These are phyloP conservation scores for Girardinus metallicus DNA, from an alignment of 2,797 vertebrate species.

Conservation along the genomic window DNA sequence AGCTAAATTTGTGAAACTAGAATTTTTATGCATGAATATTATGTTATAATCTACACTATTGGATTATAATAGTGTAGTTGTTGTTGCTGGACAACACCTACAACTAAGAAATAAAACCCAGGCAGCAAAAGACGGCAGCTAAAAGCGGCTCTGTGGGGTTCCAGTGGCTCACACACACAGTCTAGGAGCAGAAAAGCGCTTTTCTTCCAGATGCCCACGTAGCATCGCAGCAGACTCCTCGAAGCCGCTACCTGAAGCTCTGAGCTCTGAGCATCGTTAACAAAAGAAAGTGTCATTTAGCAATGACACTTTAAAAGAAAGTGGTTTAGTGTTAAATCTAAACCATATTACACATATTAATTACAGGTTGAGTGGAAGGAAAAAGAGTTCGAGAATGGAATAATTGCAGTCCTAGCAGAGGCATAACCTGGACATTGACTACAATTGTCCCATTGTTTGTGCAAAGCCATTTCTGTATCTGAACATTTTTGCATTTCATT, in stretches of 20 bases:
- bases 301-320: neutral
- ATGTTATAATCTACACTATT: neutral
- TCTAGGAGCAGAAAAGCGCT: constrained; percentile 72
- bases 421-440: neutral
- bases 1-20: neutral
- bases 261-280: constrained; percentile 7
- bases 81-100: too few species aligned
- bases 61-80: too few species aligned
- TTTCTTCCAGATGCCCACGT: constrained; percentile 80
- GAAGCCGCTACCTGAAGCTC: constrained; percentile 61
- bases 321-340: neutral
- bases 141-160: constrained; percentile 16
- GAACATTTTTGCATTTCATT: neutral
- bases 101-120: neutral
- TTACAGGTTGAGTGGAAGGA: neutral
- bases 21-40: neutral
- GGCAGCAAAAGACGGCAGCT: neutral
- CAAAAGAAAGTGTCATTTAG: too few species aligned
- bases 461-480: neutral
- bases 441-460: neutral
- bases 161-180: constrained; percentile 62
- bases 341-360: neutral
- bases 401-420: neutral
- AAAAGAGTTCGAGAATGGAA: neutral
- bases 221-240: constrained; percentile 78